Evolutionary conservation across 2,888 invertebrate genomes (phyloP), one percentile per base, ranked within the genome.

Genomic region (Spilosoma lubricipeda): DNA sequence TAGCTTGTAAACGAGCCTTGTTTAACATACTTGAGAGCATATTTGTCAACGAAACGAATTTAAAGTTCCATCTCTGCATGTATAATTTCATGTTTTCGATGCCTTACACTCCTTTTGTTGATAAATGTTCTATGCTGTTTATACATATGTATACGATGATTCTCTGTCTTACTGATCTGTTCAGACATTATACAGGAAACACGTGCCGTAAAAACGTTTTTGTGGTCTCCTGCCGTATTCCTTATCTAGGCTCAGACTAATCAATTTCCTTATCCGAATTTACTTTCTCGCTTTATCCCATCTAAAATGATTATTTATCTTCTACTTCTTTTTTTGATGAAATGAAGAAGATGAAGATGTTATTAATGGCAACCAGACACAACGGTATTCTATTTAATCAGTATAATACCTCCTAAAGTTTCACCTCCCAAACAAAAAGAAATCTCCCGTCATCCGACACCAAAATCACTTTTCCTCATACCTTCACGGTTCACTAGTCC

Each of bases 381-480:
- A 27, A 4, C 27, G 27, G 27, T 9, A 20, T 9, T 3, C 8
- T 39, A 56, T n/a, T 13, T 13, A 48, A 59, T 11, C 27, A 59
- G 27, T 59, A 11, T 59, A 59, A 13, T 3, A 59, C n/a, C 15
- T 59, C 15, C 27, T 30, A 63, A 63, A 63, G 63, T 63, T 63
- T 30, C 2, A 63, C n/a, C 42, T n/a, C n/a, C 36, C 27, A 11
- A 73, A 33, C 42, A 45, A 70, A 15, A 30, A 65, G 52, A 48
- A 42, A 66, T 70, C 67, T 63, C 13, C 0, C 9, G 68, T 23
- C 5, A 73, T 63, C 11, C 33, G 65, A 76, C 52, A 76, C 70
- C 73, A 30, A 68, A 71, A 30, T 71, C 63, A 45, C 27, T 70
- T 82, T 82, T 83, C 85, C 85, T 83, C 85, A 84, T 84, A 82